phyloP scores from a whole-genome alignment of 2,888 invertebrate genomes.

The Dryobotodes eremita region DNA sequence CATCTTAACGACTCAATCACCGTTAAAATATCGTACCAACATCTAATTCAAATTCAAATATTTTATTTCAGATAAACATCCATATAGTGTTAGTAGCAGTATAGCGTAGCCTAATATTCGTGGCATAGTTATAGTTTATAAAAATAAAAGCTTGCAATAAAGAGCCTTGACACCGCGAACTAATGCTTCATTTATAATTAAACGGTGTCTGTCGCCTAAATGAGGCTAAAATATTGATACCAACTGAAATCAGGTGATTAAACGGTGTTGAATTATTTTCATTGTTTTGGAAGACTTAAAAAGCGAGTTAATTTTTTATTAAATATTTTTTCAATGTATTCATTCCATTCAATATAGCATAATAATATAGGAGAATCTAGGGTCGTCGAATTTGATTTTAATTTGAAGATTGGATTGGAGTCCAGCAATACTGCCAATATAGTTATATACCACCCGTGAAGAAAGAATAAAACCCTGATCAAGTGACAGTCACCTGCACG shows the following conservation, averaged over 20 bases:
- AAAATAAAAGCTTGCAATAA: too few species aligned
- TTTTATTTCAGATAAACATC: too few species aligned
- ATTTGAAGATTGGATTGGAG: not conserved
- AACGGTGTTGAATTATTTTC: not conserved
- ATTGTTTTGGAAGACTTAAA: not conserved
- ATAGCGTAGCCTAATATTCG: conserved; percentile 26
- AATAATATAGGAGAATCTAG: not conserved
- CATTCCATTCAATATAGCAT: not conserved
- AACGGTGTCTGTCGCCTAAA: conserved; percentile 16
- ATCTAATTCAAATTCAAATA: too few species aligned
- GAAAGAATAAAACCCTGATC: not conserved
- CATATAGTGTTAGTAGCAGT: too few species aligned
- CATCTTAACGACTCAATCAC: conserved; percentile 33
- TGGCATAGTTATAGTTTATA: conserved; percentile 37
- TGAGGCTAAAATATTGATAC: conserved; percentile 25
- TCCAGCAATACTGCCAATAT: not conserved
- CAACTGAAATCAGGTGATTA: conserved; percentile 7
- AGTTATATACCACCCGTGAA: not conserved
- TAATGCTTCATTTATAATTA: conserved; percentile 36
- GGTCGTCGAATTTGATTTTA: not conserved
- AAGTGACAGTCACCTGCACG: not conserved
- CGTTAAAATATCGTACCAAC: conserved; percentile 30
- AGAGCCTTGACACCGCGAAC: conserved; percentile 25
- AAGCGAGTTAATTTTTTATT: not conserved
- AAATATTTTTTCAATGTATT: not conserved